phyloP scores from a whole-genome alignment of 2,113 vertebrate genomes.

The Myanophis thanlyinensis region DNA sequence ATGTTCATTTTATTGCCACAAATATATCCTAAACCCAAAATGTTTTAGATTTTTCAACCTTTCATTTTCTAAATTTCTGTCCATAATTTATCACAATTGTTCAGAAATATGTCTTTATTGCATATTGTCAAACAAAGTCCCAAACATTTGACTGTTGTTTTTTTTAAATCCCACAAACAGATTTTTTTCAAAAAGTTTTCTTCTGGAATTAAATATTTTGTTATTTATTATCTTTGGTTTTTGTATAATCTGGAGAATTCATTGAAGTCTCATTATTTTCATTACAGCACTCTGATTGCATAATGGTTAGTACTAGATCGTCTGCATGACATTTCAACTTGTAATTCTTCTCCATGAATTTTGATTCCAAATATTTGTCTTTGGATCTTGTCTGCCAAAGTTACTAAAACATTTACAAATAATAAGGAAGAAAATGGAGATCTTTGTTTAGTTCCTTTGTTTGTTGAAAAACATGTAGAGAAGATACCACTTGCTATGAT shows the following conservation, averaged over 20 bases:
- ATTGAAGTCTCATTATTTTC: neutral
- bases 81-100: neutral
- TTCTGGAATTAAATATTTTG: neutral
- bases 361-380: neutral
- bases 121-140: neutral
- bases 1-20: neutral
- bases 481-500: neutral
- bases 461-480: neutral
- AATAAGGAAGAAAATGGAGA: neutral
- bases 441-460: neutral
- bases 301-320: neutral
- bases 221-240: neutral
- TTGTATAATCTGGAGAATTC: neutral
- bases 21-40: neutral
- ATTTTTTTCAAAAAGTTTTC: neutral
- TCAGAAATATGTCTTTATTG: neutral
- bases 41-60: neutral
- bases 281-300: neutral
- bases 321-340: neutral
- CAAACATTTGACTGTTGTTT: neutral
- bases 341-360: neutral
- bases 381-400: neutral
- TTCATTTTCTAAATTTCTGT: neutral
- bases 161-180: neutral
- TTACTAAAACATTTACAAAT: neutral